Evolutionary conservation across 1,140 invertebrate species (phyloP), one percentile per base, ranked within the genome.

Genomic region (Oscheius sp.): DNA sequence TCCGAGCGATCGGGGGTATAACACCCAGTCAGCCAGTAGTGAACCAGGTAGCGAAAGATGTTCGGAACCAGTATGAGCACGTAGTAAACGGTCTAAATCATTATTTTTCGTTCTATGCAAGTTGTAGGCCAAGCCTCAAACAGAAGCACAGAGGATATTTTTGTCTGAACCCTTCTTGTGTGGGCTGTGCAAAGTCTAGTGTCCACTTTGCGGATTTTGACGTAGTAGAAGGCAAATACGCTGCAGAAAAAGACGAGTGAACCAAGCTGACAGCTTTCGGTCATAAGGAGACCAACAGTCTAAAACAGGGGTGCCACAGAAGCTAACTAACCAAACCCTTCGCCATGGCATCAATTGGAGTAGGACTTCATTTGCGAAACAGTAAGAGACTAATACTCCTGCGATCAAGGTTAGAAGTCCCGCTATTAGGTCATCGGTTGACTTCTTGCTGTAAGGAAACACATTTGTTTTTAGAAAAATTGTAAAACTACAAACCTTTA

Each of bases 181-280:
- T 55, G 23, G 23, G 49, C 15, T 55, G 49, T 55, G 49, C 49
- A 55, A 23, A 55, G 49, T 55, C 49, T 55, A 15, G 49, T 55
- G 49, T 55, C 49, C 7, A 55, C 49, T 26, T 55, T 55, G 7
- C 28, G 15, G 15, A 55, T 55, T 26, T 55, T 55, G 15, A 55
- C 7, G 23, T 55, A 55, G 28, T 55, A 55, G 23, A 20, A 55
- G 23, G 49, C 49, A 23, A 55, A 55, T 4, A 55, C 49, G 4
- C 49, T 26, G 23, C 49, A 55, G 49, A 55, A 55, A 23, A 55
- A 26, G 7, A 55, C 7, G 23, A 55, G 49, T 13, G 49, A 55
- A 4, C 49, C 49, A 7, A 55, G 49, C 23, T 55, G 49, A 55
- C 49, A 55, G 49, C 7, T 20, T 23, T 55, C 49, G 4, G 49